phyloP scores from a whole-genome alignment of 2,888 invertebrate species.

The Hymenopus coronatus region DNA sequence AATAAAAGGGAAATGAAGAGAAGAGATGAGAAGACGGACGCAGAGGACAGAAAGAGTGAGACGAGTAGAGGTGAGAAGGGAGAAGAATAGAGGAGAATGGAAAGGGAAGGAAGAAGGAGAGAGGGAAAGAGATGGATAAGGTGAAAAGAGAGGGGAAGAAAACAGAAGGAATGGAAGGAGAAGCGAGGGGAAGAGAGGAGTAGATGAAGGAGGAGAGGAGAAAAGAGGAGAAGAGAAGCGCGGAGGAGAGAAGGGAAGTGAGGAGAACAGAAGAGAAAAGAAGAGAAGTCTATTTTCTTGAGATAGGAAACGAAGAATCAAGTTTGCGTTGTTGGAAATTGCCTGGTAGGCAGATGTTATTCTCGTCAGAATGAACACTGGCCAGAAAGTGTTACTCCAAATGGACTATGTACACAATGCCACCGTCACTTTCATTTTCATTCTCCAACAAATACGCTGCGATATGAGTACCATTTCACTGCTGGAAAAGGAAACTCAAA shows the following conservation, averaged over 20 bases:
- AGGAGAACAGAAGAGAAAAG: not conserved
- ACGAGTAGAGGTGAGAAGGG: too few species aligned
- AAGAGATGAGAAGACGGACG: too few species aligned
- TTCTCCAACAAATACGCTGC: not conserved
- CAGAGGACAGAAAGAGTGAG: too few species aligned
- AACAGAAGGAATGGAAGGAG: not conserved
- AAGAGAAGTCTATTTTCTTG: not conserved
- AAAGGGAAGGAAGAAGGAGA: too few species aligned
- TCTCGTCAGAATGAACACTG: not conserved
- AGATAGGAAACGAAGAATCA: not conserved
- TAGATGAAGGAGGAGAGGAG: not conserved
- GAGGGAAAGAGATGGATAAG: too few species aligned
- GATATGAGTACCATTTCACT: not conserved
- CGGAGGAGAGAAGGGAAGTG: not conserved
- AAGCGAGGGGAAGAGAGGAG: not conserved
- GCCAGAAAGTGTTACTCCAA: not conserved
- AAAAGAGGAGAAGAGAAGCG: too few species aligned
- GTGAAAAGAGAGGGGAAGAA: too few species aligned
- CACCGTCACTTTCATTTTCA: not conserved
- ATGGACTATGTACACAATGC: not conserved
- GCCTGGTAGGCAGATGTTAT: not conserved
- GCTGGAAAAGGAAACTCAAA: not conserved
- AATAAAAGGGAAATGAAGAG: too few species aligned
- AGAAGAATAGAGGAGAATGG: too few species aligned
- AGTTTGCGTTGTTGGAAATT: not conserved